These are phyloP conservation scores for Morbakka virulenta DNA, from an alignment of 30 jellyfish, hydroid and myxozoan genomes.

Conservation along the genomic window DNA sequence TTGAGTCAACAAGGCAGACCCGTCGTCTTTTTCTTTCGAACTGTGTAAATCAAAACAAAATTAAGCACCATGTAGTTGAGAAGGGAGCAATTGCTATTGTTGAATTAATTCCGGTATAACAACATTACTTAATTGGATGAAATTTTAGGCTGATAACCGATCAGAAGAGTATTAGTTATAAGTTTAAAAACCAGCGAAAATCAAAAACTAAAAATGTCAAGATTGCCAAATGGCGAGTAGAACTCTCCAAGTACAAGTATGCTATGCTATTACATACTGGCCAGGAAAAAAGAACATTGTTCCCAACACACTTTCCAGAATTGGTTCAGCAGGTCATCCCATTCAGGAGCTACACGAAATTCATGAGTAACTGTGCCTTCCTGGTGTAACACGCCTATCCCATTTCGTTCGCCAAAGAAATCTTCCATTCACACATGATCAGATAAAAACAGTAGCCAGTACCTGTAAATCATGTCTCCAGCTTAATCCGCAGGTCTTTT, in stretches of 20 bases:
- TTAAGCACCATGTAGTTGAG: too few relatives aligned
- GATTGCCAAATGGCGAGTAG: constrained; percentile 25
- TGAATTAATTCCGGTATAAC: too few relatives aligned
- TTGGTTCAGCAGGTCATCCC: constrained; percentile 6
- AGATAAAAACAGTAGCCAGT: constrained; percentile 3
- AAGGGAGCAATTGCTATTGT: too few relatives aligned
- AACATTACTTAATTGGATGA: too few relatives aligned
- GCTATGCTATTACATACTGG: constrained; percentile 30
- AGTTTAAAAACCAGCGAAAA: constrained; percentile 14
- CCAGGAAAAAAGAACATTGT: constrained; percentile 18
- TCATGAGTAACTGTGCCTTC: constrained; percentile 17
- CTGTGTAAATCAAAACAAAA: neutral
- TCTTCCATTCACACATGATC: constrained; percentile 19
- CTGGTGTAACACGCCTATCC: constrained; percentile 45
- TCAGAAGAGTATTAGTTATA: too few relatives aligned
- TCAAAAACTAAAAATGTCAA: constrained; percentile 37
- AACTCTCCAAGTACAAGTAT: constrained; percentile 39
- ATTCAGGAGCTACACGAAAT: neutral
- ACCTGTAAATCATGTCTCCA: constrained; percentile 47
- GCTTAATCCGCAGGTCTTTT: constrained; percentile 30
- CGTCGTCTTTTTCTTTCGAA: neutral
- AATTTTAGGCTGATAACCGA: too few relatives aligned
- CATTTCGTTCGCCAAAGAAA: constrained; percentile 25
- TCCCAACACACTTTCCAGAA: constrained; percentile 41
- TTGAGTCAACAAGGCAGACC: neutral